phyloP scores from a whole-genome alignment of 2,888 invertebrate species.

The Leptura quadrifasciata region DNA sequence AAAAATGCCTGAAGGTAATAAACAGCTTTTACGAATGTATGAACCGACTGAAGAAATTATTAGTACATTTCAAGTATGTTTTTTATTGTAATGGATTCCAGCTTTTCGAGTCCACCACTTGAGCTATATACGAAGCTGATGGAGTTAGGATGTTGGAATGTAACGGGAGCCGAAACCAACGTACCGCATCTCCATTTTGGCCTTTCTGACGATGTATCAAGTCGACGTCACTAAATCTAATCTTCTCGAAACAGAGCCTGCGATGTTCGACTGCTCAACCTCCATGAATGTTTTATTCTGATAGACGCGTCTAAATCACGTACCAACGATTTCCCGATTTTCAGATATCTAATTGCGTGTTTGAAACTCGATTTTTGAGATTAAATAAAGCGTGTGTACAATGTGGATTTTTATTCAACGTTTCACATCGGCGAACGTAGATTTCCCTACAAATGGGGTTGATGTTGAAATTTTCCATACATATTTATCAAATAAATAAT shows the following conservation, averaged over 20 bases:
- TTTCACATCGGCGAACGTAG: slow-evolving; percentile 12
- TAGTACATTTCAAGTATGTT: slow-evolving; percentile 3
- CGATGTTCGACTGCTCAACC: slow-evolving; percentile 52
- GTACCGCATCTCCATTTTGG: slow-evolving; percentile 45
- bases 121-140: not conserved
- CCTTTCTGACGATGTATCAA: slow-evolving; percentile 54
- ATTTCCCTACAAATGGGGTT: slow-evolving; percentile 6
- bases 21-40: not conserved
- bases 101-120: not conserved
- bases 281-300: slow-evolving; percentile 60
- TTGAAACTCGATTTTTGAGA: slow-evolving; percentile 43
- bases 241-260: slow-evolving; percentile 52
- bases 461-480: not conserved
- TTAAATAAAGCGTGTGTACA: slow-evolving; percentile 33
- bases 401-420: slow-evolving; percentile 22
- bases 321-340: slow-evolving; percentile 53
- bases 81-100: not conserved
- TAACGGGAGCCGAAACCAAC: slow-evolving; percentile 40
- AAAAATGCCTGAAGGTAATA: not conserved
- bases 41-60: not conserved
- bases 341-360: slow-evolving; percentile 56
- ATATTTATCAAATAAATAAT: slow-evolving; percentile 7
- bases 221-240: slow-evolving; percentile 57
- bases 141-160: slow-evolving; percentile 36
- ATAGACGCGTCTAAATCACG: slow-evolving; percentile 58